These are phyloP conservation scores for Laupala kohalensis DNA, from an alignment of 1,140 invertebrate genomes.

Conservation along the genomic window DNA sequence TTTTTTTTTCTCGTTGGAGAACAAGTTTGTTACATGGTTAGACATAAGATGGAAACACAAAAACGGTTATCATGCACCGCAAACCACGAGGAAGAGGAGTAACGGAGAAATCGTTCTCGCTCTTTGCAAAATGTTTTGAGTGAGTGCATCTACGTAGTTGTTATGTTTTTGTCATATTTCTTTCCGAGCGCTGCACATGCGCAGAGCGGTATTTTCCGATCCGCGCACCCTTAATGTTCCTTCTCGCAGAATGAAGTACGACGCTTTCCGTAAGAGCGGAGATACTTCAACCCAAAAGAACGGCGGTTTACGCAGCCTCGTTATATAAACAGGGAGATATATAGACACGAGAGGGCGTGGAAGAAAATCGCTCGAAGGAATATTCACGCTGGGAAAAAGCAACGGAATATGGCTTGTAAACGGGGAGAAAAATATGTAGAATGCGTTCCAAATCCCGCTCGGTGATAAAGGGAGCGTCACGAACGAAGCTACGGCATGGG, in stretches of 20 bases:
- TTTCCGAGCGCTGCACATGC: not conserved
- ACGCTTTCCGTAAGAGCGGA: not conserved
- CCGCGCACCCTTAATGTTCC: not conserved
- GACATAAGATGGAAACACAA: no score
- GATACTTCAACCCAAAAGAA: not conserved
- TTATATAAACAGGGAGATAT: not conserved
- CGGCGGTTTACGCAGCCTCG: not conserved
- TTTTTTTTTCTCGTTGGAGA: no score
- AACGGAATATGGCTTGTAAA: not conserved
- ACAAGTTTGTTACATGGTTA: no score
- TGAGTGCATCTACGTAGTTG: not conserved
- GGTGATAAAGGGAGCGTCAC: not conserved
- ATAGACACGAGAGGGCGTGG: not conserved
- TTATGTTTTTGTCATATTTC: not conserved
- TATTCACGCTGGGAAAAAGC: not conserved
- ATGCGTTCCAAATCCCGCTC: not conserved
- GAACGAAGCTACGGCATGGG: no score
- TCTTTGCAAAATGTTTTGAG: not conserved
- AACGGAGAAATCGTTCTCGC: not conserved
- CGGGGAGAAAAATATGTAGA: not conserved
- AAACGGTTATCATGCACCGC: no score
- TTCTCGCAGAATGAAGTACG: not conserved
- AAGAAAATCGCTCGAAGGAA: not conserved
- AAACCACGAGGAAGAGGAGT: not conserved
- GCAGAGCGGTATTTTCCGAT: not conserved